Evolutionary conservation across 2,797 vertebrate genomes (phyloP), one percentile per base, ranked within the genome.

Genomic region (Sternarchorhynchus goeldii): DNA sequence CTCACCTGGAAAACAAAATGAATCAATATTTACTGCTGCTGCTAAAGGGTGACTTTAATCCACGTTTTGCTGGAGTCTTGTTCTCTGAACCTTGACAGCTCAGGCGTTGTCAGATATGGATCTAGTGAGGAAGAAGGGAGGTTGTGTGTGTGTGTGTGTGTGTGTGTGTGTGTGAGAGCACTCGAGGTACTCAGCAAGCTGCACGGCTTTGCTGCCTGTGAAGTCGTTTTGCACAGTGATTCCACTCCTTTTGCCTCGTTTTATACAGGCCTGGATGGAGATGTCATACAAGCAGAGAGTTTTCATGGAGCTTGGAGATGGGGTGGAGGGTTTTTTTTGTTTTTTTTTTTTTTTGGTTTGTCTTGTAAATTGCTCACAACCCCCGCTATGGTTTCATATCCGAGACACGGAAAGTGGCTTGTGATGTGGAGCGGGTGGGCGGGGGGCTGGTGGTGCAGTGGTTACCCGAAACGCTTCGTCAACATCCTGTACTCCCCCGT

Each of bases 61-160:
- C 88, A 59, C 86, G 86, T 86, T 89, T 91, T 88, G 85, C 86
- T 88, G 87, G 86, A 90, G 85, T 75, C 83, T 82, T 79, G 88
- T 73, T 87, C 90, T 90, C 90, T 93, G 90, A 92, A 86, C 87
- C 89, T 82, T 91, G 89, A 92, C 91, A 90, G 90, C 90, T 90
- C 87, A 85, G 83, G 86, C 88, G 87, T 87, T 88, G 89, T 86
- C 89, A 88, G 90, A 92, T 93, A 91, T 90, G 87, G 90, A 91
- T 92, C 90, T 88, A 85, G 84, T 84, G 83, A 60, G 81, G 18
- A 32, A 86, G 78, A 66, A 89, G 73, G 59, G 57, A 12, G 29
- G 63, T n/a, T 41, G 77, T 29, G 32, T 50, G 45, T 50, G 45
- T 14, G 45, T 50, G 45, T 14, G 45, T 50, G 45, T 50, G 45